These are phyloP conservation scores for Ostrea denselamellosa DNA, from an alignment of 1,140 invertebrate genomes.

Conservation along the genomic window DNA sequence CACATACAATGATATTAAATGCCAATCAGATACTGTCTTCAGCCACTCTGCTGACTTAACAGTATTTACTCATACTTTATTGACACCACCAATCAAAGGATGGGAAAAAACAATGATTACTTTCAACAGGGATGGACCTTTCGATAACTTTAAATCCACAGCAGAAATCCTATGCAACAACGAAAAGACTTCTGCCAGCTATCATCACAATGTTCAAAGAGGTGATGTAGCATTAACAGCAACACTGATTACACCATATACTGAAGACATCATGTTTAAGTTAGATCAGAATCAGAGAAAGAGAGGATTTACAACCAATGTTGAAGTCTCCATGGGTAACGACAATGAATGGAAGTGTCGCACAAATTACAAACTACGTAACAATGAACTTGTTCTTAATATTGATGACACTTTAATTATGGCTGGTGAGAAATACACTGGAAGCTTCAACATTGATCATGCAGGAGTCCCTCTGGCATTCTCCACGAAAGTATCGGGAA, in stretches of 20 bases:
- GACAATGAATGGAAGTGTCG: slow-evolving; percentile 9
- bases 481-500: slow-evolving; percentile 11
- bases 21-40: slow-evolving; percentile 43
- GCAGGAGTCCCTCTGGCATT: slow-evolving; percentile 42
- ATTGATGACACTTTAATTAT: slow-evolving; percentile 15
- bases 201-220: slow-evolving; percentile 26
- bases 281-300: slow-evolving; percentile 44
- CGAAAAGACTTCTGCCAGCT: slow-evolving; percentile 42
- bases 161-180: slow-evolving; percentile 47
- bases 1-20: slow-evolving; percentile 46
- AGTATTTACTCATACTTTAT: slow-evolving; percentile 36
- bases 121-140: slow-evolving; percentile 53
- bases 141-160: slow-evolving; percentile 42
- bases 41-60: slow-evolving; percentile 45
- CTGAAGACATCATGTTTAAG: slow-evolving; percentile 47
- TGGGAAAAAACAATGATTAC: slow-evolving; percentile 46
- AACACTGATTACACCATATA: slow-evolving; percentile 46
- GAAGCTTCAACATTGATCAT: slow-evolving; percentile 19
- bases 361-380: slow-evolving; percentile 44
- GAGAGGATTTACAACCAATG: slow-evolving; percentile 48
- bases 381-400: slow-evolving; percentile 42
- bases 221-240: slow-evolving; percentile 44
- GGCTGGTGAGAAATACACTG: slow-evolving; percentile 32
- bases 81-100: slow-evolving; percentile 43
- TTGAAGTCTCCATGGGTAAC: slow-evolving; percentile 44